Conservation (phyloP, 1,140 invertebrate species). For the Drosophila insularis region DNA sequence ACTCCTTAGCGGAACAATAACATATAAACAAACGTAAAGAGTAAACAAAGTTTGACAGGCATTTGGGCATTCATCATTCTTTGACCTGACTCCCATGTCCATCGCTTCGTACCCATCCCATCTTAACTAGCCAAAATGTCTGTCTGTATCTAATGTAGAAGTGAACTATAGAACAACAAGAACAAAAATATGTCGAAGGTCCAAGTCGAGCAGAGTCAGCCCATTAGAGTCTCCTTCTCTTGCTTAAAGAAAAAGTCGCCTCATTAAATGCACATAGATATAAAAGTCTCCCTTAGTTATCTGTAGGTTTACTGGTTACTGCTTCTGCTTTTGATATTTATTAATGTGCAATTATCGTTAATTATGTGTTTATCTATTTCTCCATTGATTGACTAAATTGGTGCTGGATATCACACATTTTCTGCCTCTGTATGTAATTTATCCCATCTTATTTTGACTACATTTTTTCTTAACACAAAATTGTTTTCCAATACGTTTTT, state of each 20-base stretch:
- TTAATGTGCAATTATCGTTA: slow-evolving; percentile 67
- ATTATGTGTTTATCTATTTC: slow-evolving; percentile 58
- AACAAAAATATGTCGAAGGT: no score
- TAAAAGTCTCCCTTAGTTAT: slow-evolving; percentile 7
- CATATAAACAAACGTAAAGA: slow-evolving; percentile 24
- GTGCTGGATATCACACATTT: neutral
- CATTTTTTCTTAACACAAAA: slow-evolving; percentile 11
- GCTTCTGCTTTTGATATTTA: slow-evolving; percentile 51
- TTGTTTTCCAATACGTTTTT: neutral
- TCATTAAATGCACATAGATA: slow-evolving; percentile 55
- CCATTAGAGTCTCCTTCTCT: no score
- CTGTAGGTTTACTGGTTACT: slow-evolving; percentile 13
- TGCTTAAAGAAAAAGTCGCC: slow-evolving; percentile 35
- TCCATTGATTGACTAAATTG: neutral
- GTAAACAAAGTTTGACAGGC: slow-evolving; percentile 34
- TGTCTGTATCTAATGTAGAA: slow-evolving; percentile 33
- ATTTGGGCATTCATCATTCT: slow-evolving; percentile 52
- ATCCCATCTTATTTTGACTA: neutral
- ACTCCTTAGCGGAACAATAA: slow-evolving; percentile 8
- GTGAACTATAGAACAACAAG: no score
- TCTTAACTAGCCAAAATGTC: slow-evolving; percentile 23
- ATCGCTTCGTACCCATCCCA: neutral
- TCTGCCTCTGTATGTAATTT: neutral
- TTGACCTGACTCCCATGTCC: neutral
- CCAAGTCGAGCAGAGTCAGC: slow-evolving; percentile 4